Percentiles rank a stretch among this genome's conserved stretches.
phyloP scores from a whole-genome alignment of 2,113 vertebrate species.

The Cebus imitator region DNA sequence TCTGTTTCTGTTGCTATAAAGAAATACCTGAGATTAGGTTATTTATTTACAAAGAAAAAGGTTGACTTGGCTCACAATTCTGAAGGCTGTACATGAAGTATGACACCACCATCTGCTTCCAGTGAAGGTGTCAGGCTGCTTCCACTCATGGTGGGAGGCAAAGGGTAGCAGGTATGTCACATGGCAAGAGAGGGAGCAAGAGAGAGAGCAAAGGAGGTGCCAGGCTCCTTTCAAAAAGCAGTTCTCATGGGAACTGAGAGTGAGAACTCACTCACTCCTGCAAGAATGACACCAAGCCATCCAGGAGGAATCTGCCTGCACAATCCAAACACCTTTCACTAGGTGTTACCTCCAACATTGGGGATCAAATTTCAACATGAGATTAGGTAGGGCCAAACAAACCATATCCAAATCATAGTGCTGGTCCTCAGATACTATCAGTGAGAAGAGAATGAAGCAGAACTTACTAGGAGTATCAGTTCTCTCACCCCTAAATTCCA shows the following conservation, averaged over 20 bases:
- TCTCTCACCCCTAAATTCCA: constrained; percentile 16
- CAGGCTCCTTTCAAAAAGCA: background rate
- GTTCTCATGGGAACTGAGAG: background rate
- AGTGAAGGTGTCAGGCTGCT: background rate
- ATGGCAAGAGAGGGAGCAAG: background rate
- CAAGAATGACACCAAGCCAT: background rate
- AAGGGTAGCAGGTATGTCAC: background rate
- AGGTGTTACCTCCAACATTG: background rate
- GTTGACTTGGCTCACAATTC: too few relatives aligned
- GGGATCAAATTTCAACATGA: background rate
- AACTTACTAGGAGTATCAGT: background rate
- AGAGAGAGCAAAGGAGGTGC: background rate
- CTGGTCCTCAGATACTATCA: background rate
- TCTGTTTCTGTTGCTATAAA: too few relatives aligned
- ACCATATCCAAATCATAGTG: background rate
- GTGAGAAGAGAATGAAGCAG: background rate
- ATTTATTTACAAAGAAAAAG: too few relatives aligned
- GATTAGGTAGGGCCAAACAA: background rate
- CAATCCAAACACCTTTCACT: background rate
- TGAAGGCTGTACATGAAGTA: too few relatives aligned
- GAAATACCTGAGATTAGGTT: too few relatives aligned
- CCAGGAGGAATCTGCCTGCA: background rate
- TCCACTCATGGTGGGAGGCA: background rate
- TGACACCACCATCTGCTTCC: too few relatives aligned
- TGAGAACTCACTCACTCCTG: background rate